Evolutionary conservation across 2,888 invertebrate genomes (phyloP), one percentile per base, ranked within the genome.

Genomic region (Vannuccia rotundouncinata): DNA sequence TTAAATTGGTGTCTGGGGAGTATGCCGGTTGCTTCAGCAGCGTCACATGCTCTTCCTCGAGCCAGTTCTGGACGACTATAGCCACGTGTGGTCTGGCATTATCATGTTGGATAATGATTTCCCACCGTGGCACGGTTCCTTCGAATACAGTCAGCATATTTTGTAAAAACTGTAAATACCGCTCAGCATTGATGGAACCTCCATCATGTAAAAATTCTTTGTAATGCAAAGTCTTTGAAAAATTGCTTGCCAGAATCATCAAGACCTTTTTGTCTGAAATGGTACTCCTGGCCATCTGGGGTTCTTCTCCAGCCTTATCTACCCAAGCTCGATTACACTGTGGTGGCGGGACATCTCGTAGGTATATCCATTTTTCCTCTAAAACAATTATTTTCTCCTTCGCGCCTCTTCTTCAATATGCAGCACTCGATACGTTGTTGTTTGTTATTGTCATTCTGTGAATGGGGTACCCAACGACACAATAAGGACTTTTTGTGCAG

Each of bases 381-480:
- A 66, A 17, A 66, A 66, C 66, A 66, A 66, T 66, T 17, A 66
- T 66, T 27, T 66, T 66, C 13, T 66, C 66, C 66, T 66, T 66
- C 10, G 66, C 66, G 25, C 66, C 25, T 66, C 66, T 66, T 66
- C 66, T 66, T 66, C 22, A 66, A 66, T 66, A 66, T 66, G 66
- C 66, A 66, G 66, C 66, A 66, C 66, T 66, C 66, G 66, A 66
- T 66, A 22, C 66, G 66, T 66, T 66, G 22, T 66, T 66, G 66
- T 66, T 66, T 66, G 66, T 66, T 66, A 66, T 66, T 66, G 66
- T 66, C 66, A 66, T 66, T 66, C 66, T 22, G 66, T 66, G 66
- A 66, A 66, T 66, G 66, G 66, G 66, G 17, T 66, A 66, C 66
- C 66, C 66, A 66, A 66, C 66, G 66, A 66, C 66, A 66, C 10